A percentile compares a stretch with the other conserved stretches of the same genome.
Evolutionary conservation across 2,113 vertebrate species (phyloP).

Genomic region (Speoplatyrhinus poulsoni): DNA sequence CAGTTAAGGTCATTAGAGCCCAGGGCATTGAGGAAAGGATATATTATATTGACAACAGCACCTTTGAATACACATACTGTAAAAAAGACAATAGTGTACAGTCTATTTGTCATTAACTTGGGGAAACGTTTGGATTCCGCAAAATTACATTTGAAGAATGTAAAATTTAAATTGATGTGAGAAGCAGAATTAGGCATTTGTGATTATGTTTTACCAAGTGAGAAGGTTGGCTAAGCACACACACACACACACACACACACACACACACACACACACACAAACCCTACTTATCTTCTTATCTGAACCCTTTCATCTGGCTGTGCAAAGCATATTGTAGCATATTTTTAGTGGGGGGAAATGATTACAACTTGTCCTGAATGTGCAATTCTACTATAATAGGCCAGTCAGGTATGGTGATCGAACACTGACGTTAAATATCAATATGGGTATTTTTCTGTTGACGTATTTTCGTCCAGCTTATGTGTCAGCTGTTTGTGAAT

Average conservation of each 20-base stretch:
- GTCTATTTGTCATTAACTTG: not conserved
- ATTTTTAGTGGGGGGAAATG: no score
- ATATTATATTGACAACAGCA: conserved; percentile 63
- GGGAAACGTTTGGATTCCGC: no score
- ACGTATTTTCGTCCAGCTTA: no score
- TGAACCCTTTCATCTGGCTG: no score
- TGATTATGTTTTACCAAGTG: conserved; percentile 15
- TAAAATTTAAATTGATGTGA: conserved; percentile 19
- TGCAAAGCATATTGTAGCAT: no score
- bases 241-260: no score
- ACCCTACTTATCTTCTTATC: no score
- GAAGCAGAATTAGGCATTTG: conserved; percentile 17
- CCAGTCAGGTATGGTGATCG: not conserved
- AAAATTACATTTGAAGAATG: conserved; percentile 47
- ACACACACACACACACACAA: not conserved
- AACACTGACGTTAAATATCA: not conserved
- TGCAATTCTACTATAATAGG: not conserved
- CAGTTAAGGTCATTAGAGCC: conserved; percentile 72
- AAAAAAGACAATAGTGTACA: conserved; percentile 30
- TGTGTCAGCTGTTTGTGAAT: no score
- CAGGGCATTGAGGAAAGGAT: conserved; percentile 36
- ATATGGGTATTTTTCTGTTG: no score
- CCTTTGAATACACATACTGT: conserved; percentile 44
- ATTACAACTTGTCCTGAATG: no score
- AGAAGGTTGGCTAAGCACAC: conserved; percentile 20